Evolutionary conservation across 2,888 invertebrate species (phyloP), one percentile per base, ranked within the genome.

Genomic region (Tinea semifulvella): DNA sequence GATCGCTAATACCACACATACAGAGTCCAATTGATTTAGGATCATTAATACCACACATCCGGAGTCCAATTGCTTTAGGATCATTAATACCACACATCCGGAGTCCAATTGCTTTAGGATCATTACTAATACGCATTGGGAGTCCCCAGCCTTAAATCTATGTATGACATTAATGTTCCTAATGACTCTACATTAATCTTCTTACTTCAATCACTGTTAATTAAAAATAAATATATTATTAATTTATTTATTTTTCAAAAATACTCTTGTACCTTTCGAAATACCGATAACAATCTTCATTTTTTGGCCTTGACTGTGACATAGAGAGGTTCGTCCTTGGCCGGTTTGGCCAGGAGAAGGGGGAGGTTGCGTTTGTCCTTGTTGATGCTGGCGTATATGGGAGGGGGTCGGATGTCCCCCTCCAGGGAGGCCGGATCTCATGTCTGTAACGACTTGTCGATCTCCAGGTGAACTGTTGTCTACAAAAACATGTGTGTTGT

Each of bases 361-460:
- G 63, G 62, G 22, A 63, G 50, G 39, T 45, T 45, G 7, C 46
- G 50, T 19, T 43, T 42, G 18, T 49, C 49, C 36, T 53, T 51
- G 46, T 47, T 47, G 18, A 52, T 47, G 28, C 47, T 46, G 20
- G 50, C 50, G 46, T 52, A 51, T 6, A 52, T 49, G 2, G 53
- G 52, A 16, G 50, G 51, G 22, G 47, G 50, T 35, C 40, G 46
- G 19, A 46, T 25, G n/a, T 18, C 10, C 5, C 4, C 10, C 13
- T 20, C 22, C 17, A 40, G 22, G 18, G 35, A 11, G 50, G 64
- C 67, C 64, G 63, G 53, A 56, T 71, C 80, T 87, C 87, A 88
- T 84, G 90, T 89, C 67, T 89, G 89, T 72, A 91, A 64, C 47
- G 91, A 90, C n/a, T 89, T 88, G 61, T 87, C 86, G 57, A 92